A percentile compares a stretch with the other conserved stretches of the same genome.
Conservation (phyloP, 2,113 vertebrate genomes). For the Ciconia maguari region DNA sequence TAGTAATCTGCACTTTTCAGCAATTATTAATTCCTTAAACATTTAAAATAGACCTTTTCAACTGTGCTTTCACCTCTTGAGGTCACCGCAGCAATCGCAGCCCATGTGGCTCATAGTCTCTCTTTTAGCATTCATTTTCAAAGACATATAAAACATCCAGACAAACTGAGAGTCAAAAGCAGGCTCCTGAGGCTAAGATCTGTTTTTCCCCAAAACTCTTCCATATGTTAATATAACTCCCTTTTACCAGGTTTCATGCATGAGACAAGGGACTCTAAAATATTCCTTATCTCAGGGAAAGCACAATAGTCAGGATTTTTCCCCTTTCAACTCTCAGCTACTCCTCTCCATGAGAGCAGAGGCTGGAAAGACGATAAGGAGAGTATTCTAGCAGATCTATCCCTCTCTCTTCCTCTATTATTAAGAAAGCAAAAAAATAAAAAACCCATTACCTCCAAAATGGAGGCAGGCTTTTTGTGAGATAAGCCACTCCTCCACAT, state of each 20-base stretch:
- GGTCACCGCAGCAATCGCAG: slow-evolving; percentile 16
- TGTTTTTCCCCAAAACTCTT: slow-evolving; percentile 15
- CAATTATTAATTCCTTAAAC: slow-evolving; percentile 61
- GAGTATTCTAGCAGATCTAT: slow-evolving; percentile 26
- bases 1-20: slow-evolving; percentile 36
- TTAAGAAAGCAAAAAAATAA: background rate
- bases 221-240: slow-evolving; percentile 38
- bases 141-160: slow-evolving; percentile 7
- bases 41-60: slow-evolving; percentile 56
- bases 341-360: slow-evolving; percentile 2
- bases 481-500: slow-evolving; percentile 43
- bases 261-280: slow-evolving; percentile 50
- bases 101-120: background rate
- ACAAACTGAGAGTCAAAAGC: slow-evolving; percentile 32
- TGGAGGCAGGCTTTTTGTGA: slow-evolving; percentile 22
- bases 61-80: slow-evolving; percentile 23
- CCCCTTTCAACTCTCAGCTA: slow-evolving; percentile 40
- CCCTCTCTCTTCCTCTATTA: slow-evolving; percentile 30
- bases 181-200: slow-evolving; percentile 34
- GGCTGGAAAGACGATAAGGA: slow-evolving; percentile 21
- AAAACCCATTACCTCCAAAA: slow-evolving; percentile 34
- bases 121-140: slow-evolving; percentile 24
- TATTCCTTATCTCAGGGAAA: slow-evolving; percentile 44
- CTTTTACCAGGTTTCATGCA: slow-evolving; percentile 12
- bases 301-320: slow-evolving; percentile 52